Percentiles rank a stretch among this genome's conserved stretches.
These are phyloP conservation scores for Aix galericulata DNA, from an alignment of 2,113 vertebrate genomes.

Conservation along the genomic window DNA sequence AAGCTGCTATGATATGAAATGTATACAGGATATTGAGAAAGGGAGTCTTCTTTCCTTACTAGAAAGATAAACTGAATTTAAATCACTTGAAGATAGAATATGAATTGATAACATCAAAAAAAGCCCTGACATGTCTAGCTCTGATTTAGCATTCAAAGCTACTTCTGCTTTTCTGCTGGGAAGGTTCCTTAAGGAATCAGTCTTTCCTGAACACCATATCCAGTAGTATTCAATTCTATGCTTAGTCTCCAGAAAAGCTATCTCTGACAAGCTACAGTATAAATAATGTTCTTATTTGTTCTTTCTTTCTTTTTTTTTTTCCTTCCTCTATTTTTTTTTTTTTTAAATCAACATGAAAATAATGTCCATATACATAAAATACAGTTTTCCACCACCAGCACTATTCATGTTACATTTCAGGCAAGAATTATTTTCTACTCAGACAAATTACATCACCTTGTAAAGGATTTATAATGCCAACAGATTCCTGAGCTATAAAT, in stretches of 20 bases:
- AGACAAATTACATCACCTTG: neutral
- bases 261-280: neutral
- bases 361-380: neutral
- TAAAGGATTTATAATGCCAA: neutral
- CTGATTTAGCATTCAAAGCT: neutral
- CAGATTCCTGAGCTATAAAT: neutral
- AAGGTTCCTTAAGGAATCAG: neutral
- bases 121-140: neutral
- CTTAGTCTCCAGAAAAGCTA: neutral
- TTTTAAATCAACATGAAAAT: neutral
- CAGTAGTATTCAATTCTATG: neutral
- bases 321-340: neutral
- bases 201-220: neutral
- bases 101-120: neutral
- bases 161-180: neutral
- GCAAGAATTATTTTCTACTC: neutral
- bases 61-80: neutral
- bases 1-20: neutral
- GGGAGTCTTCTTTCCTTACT: neutral
- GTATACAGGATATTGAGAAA: rapidly evolving
- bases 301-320: neutral
- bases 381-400: neutral
- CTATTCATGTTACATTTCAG: neutral
- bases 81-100: neutral
- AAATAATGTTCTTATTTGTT: neutral